These are phyloP conservation scores for Blastomussa wellsi DNA, from an alignment of 92 coral and sea anemone genomes.

Conservation along the genomic window DNA sequence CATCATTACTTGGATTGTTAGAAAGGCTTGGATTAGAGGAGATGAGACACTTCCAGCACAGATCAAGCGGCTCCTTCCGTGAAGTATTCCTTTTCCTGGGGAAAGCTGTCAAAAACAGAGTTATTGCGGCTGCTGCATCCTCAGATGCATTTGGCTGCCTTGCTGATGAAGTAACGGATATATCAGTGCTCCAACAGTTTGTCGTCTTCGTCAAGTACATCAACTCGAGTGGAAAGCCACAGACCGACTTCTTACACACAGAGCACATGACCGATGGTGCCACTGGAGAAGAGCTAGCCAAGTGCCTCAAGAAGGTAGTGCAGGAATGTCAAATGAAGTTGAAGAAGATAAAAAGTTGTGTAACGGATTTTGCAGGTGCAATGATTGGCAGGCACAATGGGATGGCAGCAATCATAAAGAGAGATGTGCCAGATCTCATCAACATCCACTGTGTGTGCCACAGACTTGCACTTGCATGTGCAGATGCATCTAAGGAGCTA, in stretches of 20 bases:
- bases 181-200: conserved; percentile 34
- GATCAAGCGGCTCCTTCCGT: conserved; percentile 23
- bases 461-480: conserved; percentile 31
- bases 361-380: conserved; percentile 38
- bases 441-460: conserved; percentile 46
- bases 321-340: conserved; percentile 28
- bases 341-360: conserved; percentile 40
- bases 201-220: conserved; percentile 41
- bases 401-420: conserved; percentile 45
- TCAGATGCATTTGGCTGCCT: conserved; percentile 18
- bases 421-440: conserved; percentile 48
- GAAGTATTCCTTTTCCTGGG: conserved; percentile 30
- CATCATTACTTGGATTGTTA: conserved; percentile 26
- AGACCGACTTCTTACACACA: conserved; percentile 30
- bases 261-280: conserved; percentile 29
- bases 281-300: conserved; percentile 43
- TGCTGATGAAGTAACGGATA: conserved; percentile 29
- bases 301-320: conserved; percentile 25
- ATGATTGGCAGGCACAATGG: conserved; percentile 52
- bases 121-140: not conserved
- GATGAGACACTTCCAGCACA: conserved; percentile 41
- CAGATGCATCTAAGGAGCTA: conserved; percentile 50
- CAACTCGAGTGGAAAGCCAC: conserved; percentile 39
- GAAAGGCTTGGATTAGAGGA: conserved; percentile 42
- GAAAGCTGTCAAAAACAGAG: conserved; percentile 34